Evolutionary conservation across 2,797 vertebrate genomes (phyloP).

Genomic region (Moxostoma hubbsi): DNA sequence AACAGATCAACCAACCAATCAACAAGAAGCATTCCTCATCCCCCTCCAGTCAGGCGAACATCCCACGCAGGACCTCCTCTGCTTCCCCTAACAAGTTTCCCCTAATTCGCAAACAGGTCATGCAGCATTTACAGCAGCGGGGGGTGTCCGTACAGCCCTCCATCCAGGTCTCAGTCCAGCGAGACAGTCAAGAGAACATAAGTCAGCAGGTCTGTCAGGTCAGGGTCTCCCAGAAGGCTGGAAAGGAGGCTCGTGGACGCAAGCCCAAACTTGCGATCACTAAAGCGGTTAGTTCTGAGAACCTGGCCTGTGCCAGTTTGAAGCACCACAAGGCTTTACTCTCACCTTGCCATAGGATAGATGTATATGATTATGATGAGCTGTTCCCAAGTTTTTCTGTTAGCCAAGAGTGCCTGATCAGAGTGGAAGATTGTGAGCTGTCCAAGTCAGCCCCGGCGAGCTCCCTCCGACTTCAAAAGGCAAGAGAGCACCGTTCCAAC

Average conservation of each 20-base stretch:
- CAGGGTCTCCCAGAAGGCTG: slow-evolving; percentile 55
- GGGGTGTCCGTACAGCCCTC: background rate
- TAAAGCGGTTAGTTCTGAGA: slow-evolving; percentile 66
- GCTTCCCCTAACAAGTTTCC: slow-evolving; percentile 38
- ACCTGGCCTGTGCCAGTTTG: background rate
- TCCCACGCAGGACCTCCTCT: slow-evolving; percentile 53
- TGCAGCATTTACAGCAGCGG: background rate
- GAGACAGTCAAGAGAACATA: slow-evolving; percentile 60
- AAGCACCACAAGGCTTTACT: slow-evolving; percentile 27
- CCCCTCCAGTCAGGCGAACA: slow-evolving; percentile 55
- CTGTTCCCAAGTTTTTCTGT: background rate
- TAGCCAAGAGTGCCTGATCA: slow-evolving; percentile 32
- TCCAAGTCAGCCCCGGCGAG: slow-evolving; percentile 58
- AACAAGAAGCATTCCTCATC: slow-evolving; percentile 64
- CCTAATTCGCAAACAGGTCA: slow-evolving; percentile 45
- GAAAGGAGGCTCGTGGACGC: slow-evolving; percentile 29
- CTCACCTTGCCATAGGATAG: slow-evolving; percentile 69
- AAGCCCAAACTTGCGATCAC: slow-evolving; percentile 47
- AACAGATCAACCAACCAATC: slow-evolving; percentile 67
- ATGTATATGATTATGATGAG: slow-evolving; percentile 58
- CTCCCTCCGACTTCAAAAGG: background rate
- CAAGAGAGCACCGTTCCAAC: background rate
- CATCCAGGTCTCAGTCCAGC: slow-evolving; percentile 42
- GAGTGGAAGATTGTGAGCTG: background rate
- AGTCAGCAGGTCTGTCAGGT: slow-evolving; percentile 66